A percentile compares a stretch with the other conserved stretches of the same genome.
Evolutionary conservation across 2,113 vertebrate genomes (phyloP).

Genomic region (Antigone vipio): DNA sequence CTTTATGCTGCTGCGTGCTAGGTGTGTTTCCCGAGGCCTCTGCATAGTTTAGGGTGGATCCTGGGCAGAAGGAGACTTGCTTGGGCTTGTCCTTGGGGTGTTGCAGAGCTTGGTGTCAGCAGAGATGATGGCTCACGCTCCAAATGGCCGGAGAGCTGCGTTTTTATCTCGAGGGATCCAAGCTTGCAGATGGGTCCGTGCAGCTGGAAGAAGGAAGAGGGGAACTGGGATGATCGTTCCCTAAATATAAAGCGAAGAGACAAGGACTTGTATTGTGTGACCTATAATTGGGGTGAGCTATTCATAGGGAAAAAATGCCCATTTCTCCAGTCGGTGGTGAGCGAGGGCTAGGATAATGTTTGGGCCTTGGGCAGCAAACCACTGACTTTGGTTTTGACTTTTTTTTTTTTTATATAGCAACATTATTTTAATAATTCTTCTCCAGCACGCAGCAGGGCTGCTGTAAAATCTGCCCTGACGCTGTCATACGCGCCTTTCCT

Average conservation of each 20-base stretch:
- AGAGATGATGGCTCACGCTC: neutral
- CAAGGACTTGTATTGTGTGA: neutral
- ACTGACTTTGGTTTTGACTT: too few relatives aligned
- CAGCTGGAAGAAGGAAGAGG: neutral
- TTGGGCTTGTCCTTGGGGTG: neutral
- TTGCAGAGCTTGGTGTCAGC: neutral
- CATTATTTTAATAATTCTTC: neutral
- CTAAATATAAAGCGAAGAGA: rapidly evolving
- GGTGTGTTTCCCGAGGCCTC: neutral
- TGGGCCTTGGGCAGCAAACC: neutral
- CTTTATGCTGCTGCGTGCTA: neutral
- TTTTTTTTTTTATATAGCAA: neutral
- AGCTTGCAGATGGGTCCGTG: rapidly evolving
- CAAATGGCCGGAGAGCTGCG: neutral
- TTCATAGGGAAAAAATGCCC: neutral
- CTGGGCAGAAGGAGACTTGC: constrained; percentile 9
- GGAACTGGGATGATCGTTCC: neutral
- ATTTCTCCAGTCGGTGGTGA: neutral
- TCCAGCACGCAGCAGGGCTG: neutral
- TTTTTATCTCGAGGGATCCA: neutral
- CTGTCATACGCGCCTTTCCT: rapidly evolving
- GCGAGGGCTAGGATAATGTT: neutral
- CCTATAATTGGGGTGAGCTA: neutral
- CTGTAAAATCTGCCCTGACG: neutral
- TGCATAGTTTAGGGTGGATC: neutral